Conservation (phyloP, 2,888 invertebrate genomes). For the Macrophya alboannulata region DNA sequence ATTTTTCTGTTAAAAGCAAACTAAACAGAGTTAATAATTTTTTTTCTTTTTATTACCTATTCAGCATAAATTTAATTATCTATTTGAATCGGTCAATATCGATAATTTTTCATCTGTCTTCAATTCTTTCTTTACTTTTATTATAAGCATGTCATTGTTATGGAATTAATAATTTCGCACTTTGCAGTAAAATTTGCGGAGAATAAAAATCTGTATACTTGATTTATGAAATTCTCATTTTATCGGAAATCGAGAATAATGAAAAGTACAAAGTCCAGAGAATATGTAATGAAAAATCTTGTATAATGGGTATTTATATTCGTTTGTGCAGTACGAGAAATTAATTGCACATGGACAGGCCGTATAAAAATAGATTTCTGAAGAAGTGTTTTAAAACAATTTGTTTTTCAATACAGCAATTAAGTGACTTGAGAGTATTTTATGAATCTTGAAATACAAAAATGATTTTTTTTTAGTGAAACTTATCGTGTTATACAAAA, state of each 20-base stretch:
- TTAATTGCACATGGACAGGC: no score
- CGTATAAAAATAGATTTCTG: no score
- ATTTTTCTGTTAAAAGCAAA: not conserved
- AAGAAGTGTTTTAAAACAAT: not conserved
- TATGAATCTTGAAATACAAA: not conserved
- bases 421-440: not conserved
- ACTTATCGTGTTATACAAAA: not conserved
- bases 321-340: not conserved
- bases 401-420: not conserved
- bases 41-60: not conserved
- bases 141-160: not conserved
- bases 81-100: not conserved
- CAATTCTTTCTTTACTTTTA: not conserved
- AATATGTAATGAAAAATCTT: constrained; percentile 12
- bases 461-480: not conserved
- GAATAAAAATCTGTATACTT: not conserved
- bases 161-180: not conserved
- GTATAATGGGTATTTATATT: not conserved
- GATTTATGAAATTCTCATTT: not conserved
- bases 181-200: not conserved
- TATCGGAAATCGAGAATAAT: not conserved
- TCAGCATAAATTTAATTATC: not conserved
- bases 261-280: not conserved
- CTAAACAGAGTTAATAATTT: not conserved
- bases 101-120: not conserved